Conservation (phyloP, 2,888 invertebrate species). For the Zaprionus obscuricornis region DNA sequence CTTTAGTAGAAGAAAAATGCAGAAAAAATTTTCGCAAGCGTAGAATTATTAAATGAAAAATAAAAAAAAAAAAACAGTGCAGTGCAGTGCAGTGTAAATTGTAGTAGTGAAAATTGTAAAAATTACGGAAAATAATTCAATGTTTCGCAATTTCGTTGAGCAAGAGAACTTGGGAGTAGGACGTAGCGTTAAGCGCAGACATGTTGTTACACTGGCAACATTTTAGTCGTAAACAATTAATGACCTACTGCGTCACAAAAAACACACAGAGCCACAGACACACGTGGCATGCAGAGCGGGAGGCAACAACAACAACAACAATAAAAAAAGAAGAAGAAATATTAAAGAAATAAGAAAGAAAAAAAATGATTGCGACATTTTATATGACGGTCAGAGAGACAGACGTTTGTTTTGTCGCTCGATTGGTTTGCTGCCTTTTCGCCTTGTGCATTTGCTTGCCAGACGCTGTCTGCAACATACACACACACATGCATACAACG, state of each 20-base stretch:
- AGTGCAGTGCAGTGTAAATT: too few species aligned
- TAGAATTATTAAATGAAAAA: too few species aligned
- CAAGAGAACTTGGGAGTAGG: too few species aligned
- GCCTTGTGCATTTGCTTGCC: constrained; percentile 34
- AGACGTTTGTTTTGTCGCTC: constrained; percentile 1
- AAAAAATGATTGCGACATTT: constrained; percentile 68
- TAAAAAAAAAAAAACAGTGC: too few species aligned
- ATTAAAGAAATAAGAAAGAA: too few species aligned
- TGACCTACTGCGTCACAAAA: constrained; percentile 69
- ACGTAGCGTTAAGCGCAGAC: constrained; percentile 7
- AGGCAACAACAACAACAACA: background rate
- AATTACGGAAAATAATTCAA: too few species aligned
- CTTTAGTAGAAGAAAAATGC: too few species aligned
- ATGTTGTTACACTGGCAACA: constrained; percentile 34
- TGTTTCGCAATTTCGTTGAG: too few species aligned
- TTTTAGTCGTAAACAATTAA: constrained; percentile 65
- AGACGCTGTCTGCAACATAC: constrained; percentile 58
- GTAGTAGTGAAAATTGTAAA: too few species aligned
- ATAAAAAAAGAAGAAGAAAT: background rate
- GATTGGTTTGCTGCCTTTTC: constrained; percentile 22
- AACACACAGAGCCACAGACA: background rate
- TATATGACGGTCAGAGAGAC: constrained; percentile 52
- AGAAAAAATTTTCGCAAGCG: too few species aligned
- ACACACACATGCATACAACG: constrained; percentile 18
- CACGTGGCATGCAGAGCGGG: background rate